Conservation (phyloP, 2,113 vertebrate species). For the Capreolus pygargus region DNA sequence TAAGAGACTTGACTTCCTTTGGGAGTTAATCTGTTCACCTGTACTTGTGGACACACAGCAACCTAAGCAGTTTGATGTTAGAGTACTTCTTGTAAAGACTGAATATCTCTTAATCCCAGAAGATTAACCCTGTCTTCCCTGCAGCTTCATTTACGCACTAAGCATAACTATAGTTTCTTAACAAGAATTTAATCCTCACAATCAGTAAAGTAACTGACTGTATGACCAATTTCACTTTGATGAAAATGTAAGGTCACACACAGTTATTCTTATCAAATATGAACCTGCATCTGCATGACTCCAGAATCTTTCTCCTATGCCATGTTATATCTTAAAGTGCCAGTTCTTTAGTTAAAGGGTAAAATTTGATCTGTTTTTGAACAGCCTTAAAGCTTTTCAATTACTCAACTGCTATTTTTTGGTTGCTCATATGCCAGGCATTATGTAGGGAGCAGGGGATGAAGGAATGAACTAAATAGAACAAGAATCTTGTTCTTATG, state of each 20-base stretch:
- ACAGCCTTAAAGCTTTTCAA: not conserved
- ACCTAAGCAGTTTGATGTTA: not conserved
- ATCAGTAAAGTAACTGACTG: not conserved
- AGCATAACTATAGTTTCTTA: not conserved
- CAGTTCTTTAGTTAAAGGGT: not conserved
- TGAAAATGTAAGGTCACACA: not conserved
- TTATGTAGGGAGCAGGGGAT: not conserved
- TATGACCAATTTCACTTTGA: not conserved
- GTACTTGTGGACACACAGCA: not conserved
- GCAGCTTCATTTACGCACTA: not conserved
- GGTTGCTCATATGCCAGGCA: not conserved
- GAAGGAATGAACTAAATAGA: not conserved
- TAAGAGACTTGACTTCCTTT: not conserved
- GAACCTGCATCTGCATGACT: not conserved
- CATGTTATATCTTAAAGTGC: not conserved
- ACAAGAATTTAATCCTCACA: not conserved
- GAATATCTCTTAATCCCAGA: constrained; percentile 20
- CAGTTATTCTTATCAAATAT: not conserved
- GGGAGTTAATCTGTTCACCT: not conserved
- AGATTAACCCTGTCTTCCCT: not conserved
- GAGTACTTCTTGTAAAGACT: not conserved
- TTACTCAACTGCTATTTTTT: not conserved
- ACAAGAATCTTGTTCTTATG: not conserved
- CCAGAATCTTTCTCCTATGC: not conserved
- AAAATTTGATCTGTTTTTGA: not conserved